phyloP scores from a whole-genome alignment of 2,113 vertebrate species.

The Dinomys branickii region DNA sequence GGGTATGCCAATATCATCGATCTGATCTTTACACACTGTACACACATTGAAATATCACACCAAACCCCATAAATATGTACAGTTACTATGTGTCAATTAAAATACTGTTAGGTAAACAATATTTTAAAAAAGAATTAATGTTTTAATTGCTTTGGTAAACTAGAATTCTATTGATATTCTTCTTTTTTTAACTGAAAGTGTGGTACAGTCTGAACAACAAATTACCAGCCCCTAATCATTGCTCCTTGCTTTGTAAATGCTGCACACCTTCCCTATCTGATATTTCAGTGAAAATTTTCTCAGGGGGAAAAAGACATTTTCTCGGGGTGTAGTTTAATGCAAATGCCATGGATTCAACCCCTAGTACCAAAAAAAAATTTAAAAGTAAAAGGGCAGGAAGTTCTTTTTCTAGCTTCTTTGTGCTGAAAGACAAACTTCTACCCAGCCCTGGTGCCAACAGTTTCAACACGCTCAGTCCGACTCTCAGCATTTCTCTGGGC shows the following conservation, averaged over 20 bases:
- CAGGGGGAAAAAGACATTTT: neutral
- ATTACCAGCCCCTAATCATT: neutral
- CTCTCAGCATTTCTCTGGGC: neutral
- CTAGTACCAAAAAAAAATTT: neutral
- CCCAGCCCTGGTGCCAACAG: neutral
- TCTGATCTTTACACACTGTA: neutral
- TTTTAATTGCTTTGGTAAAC: constrained; percentile 37
- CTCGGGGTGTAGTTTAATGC: neutral
- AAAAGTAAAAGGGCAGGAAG: neutral
- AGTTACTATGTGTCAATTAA: neutral
- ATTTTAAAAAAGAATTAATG: neutral
- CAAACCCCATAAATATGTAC: neutral
- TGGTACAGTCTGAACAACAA: neutral
- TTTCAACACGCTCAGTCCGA: neutral
- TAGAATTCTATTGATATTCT: neutral
- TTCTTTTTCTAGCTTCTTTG: neutral
- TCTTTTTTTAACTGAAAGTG: neutral
- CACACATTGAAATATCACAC: neutral
- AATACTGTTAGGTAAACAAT: neutral
- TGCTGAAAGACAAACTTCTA: neutral
- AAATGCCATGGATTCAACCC: neutral
- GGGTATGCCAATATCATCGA: neutral
- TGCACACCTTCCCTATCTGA: neutral
- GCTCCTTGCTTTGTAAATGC: neutral
- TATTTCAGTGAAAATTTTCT: constrained; percentile 42